Base-by-base conservation (phyloP, 2,888 invertebrate species). In the Hydrotaea cyrtoneurina region DNA sequence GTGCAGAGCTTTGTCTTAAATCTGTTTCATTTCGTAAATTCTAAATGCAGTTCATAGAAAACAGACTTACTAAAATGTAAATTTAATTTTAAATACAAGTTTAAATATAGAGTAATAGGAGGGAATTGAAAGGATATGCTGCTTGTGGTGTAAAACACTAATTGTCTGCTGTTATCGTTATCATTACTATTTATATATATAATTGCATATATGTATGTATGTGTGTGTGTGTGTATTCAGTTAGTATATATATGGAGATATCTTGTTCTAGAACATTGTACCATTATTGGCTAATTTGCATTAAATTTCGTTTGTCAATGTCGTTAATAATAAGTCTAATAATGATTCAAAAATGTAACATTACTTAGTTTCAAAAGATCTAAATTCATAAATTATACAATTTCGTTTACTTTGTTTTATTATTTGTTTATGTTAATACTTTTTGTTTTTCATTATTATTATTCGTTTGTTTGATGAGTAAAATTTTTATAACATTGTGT, bases 101-200 rank as follows among this genome's bases (percentile, higher is more conserved):
- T 5, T 50, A 50, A 36, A 43, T 43, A 50, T 50, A 50, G 19
- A 26, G 31, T 66, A 66, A 19, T 72, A 82, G 81, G 81, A 84
- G 84, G 78, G 78, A 82, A 76, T 39, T 66, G 43, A 53, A 79
- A 72, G 76, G 84, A 84, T 84, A 84, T 84, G 84, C 78, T 78
- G 66, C 1, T 5, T 57, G 53, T 57, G 10, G 10, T 50, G 7
- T 71, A 21, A 71, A 78, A 13, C 31, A 69, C 66, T 74, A 73
- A 82, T 66, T 11, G 55, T 73, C 73, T 50, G 31, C 43, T 64
- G 55, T n/a, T n/a, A n/a, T n/a, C n/a, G n/a, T n/a, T n/a, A n/a
- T 17, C 13, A 31, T 57, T 57, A n/a, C n/a, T 57, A 11, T 57
- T 43, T 43, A 13, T 77, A 55, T 77, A 55, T 74, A 46, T 21